Conservation (phyloP, 2,113 vertebrate genomes). For the Myodes glareolus region DNA sequence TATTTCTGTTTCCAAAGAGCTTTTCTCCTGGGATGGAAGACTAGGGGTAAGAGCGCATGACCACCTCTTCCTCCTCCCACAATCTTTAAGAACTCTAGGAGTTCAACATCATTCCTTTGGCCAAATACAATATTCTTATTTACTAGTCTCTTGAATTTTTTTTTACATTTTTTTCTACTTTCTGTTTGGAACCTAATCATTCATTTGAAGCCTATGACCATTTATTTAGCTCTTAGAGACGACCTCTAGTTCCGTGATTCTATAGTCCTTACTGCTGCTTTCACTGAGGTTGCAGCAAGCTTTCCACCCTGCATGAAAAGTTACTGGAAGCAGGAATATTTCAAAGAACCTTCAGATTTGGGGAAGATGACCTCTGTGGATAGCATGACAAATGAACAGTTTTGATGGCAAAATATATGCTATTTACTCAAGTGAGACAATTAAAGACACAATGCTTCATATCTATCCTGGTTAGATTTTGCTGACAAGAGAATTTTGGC, state of each 20-base stretch:
- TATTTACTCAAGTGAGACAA: background rate
- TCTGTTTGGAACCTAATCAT: conserved; percentile 10
- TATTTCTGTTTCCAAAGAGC: background rate
- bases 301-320: background rate
- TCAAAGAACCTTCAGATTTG: conserved; percentile 34
- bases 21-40: background rate
- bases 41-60: background rate
- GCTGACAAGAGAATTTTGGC: conserved; percentile 13
- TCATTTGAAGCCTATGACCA: background rate
- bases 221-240: background rate
- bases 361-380: background rate
- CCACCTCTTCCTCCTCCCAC: background rate
- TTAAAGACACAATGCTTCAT: background rate
- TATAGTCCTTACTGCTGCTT: background rate
- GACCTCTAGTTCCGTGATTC: background rate
- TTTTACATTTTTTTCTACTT: background rate
- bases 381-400: background rate
- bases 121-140: background rate
- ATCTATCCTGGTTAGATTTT: conserved; percentile 46
- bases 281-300: background rate
- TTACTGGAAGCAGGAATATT: background rate
- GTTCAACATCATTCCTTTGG: background rate
- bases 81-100: background rate
- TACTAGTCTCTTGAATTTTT: background rate
- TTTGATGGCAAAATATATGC: background rate